phyloP scores from a whole-genome alignment of 2,113 vertebrate species.

The Chaetodon auriga region DNA sequence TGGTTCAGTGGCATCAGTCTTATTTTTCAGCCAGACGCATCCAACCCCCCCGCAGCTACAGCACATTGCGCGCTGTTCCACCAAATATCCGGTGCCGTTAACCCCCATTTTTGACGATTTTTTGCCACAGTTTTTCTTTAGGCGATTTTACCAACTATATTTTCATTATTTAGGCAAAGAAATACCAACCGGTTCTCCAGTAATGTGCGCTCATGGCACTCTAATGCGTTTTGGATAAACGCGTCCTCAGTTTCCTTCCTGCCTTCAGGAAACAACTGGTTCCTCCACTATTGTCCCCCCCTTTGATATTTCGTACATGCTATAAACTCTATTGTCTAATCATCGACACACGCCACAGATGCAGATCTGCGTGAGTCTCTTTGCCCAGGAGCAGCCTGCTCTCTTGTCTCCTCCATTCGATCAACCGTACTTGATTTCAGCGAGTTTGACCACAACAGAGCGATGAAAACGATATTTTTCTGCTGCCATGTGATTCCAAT shows the following conservation, averaged over 20 bases:
- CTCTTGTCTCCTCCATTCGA: conserved; percentile 29
- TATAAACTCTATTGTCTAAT: neutral
- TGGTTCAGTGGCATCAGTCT: neutral
- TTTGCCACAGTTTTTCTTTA: too few species aligned
- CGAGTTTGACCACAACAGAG: neutral
- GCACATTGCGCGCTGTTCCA: neutral
- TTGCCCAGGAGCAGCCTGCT: conserved; percentile 11
- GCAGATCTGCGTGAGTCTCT: neutral
- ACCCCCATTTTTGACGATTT: neutral
- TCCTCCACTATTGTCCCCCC: neutral
- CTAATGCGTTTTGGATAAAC: conserved; percentile 37
- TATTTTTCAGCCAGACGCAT: neutral
- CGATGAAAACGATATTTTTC: neutral
- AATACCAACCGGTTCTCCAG: neutral
- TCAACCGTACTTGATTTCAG: conserved; percentile 8
- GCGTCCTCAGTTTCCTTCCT: neutral
- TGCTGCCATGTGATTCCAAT: neutral
- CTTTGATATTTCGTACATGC: neutral
- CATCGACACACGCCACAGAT: neutral
- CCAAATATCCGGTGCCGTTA: neutral
- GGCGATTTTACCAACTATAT: neutral
- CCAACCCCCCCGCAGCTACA: neutral
- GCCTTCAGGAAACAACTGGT: neutral
- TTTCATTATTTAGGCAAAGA: neutral
- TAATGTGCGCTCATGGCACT: neutral